A percentile compares a stretch with the other conserved stretches of the same genome.
Conservation (phyloP, 2,888 invertebrate genomes). For the Patella caerulea region DNA sequence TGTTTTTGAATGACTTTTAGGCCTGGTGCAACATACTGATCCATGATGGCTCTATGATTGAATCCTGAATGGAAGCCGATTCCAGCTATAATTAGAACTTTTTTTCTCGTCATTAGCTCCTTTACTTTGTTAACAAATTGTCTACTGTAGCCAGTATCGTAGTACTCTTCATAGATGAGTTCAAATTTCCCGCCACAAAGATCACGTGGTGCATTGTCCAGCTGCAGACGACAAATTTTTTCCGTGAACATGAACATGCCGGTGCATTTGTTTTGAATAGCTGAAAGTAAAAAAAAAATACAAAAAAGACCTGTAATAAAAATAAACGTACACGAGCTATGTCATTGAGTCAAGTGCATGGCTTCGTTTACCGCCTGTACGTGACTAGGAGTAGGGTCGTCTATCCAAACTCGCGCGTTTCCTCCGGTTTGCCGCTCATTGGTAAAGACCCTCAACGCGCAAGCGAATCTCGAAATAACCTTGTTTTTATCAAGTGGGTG, state of each 20-base stretch:
- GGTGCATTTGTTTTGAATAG: slow-evolving; percentile 12
- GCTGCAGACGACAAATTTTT: slow-evolving; percentile 20
- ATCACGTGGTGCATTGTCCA: slow-evolving; percentile 5
- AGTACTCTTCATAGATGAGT: slow-evolving; percentile 18
- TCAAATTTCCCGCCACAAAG: slow-evolving; percentile 20
- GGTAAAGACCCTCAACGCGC: too few species aligned
- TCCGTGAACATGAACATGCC: slow-evolving; percentile 32
- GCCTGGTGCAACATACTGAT: slow-evolving; percentile 13
- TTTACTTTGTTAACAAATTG: slow-evolving; percentile 10
- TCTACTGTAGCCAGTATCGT: neutral
- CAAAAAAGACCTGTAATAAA: too few species aligned
- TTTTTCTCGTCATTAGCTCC: slow-evolving; percentile 16
- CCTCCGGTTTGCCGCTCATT: too few species aligned
- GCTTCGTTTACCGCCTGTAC: too few species aligned
- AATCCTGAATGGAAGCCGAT: slow-evolving; percentile 34
- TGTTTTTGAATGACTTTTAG: neutral
- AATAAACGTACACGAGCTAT: too few species aligned
- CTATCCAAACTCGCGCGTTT: too few species aligned
- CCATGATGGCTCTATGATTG: slow-evolving; percentile 3
- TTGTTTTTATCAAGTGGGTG: too few species aligned
- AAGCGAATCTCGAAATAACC: too few species aligned
- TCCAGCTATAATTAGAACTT: slow-evolving; percentile 28
- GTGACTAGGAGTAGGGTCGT: too few species aligned
- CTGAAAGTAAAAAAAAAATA: slow-evolving; percentile 1
- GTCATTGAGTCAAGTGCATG: too few species aligned